Percentiles rank a stretch among this genome's conserved stretches.
Evolutionary conservation across 2,797 vertebrate genomes (phyloP).

Genomic region (Etheostoma perlongum): DNA sequence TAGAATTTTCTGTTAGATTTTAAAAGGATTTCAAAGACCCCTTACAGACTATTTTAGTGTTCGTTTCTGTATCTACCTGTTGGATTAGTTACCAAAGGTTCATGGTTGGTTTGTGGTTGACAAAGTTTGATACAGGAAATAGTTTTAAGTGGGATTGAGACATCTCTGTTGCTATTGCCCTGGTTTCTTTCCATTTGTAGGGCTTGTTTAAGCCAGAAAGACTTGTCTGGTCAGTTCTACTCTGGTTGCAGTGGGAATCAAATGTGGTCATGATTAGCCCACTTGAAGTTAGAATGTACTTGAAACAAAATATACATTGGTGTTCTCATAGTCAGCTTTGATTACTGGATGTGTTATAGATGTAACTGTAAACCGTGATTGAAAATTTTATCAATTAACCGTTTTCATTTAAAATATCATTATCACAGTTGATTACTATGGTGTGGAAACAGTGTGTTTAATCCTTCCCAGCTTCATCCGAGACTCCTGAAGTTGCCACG

Average conservation of each 20-base stretch:
- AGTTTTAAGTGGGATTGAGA: not conserved
- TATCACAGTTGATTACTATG: no score
- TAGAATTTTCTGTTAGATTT: not conserved
- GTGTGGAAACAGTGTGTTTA: no score
- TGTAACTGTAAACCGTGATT: no score
- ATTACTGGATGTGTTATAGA: not conserved
- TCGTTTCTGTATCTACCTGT: not conserved
- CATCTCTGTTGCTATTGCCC: slow-evolving; percentile 9
- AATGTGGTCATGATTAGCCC: not conserved
- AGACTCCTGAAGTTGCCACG: no score
- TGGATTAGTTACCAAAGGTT: not conserved
- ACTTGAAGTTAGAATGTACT: not conserved
- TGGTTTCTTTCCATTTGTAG: not conserved
- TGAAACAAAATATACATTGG: not conserved
- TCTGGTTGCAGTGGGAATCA: not conserved
- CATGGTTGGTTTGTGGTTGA: slow-evolving; percentile 1
- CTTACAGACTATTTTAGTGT: not conserved
- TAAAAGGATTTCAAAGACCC: not conserved
- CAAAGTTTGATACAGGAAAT: slow-evolving; percentile 12
- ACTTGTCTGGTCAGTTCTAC: not conserved
- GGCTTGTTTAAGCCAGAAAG: slow-evolving; percentile 14
- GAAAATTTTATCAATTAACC: no score
- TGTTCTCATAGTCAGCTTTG: not conserved
- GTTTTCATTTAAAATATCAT: no score
- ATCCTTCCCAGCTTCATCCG: no score